phyloP scores from a whole-genome alignment of 2,113 vertebrate species.

The Corythoichthys haematopterus region DNA sequence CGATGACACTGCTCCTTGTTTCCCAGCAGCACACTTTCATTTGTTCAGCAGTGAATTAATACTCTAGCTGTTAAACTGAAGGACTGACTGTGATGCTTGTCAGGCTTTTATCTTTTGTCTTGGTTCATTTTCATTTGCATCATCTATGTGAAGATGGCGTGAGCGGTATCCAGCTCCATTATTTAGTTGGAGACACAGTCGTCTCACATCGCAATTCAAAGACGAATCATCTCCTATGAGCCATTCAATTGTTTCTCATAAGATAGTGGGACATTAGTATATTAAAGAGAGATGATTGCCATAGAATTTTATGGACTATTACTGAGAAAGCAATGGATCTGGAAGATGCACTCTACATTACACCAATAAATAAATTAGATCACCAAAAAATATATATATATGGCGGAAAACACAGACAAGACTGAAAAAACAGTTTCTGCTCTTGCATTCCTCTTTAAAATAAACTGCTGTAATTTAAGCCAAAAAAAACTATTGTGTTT shows the following conservation, averaged over 20 bases:
- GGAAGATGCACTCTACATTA: slow-evolving; percentile 34
- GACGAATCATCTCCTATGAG: slow-evolving; percentile 52
- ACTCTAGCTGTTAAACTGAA: slow-evolving; percentile 69
- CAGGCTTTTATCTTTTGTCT: slow-evolving; percentile 66
- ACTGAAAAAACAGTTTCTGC: not conserved
- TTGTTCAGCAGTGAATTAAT: slow-evolving; percentile 57
- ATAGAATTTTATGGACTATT: slow-evolving; percentile 61
- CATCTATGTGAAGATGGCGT: slow-evolving; percentile 35
- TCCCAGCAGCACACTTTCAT: slow-evolving; percentile 58
- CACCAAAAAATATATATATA: not conserved
- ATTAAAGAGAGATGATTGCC: slow-evolving; percentile 60
- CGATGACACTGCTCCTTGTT: slow-evolving; percentile 46
- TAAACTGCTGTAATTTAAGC: too few relatives aligned
- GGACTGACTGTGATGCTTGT: slow-evolving; percentile 60
- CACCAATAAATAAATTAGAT: slow-evolving; percentile 8
- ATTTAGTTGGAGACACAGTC: slow-evolving; percentile 41
- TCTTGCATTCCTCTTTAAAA: slow-evolving; percentile 2
- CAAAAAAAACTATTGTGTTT: too few relatives aligned
- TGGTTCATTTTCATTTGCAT: slow-evolving; percentile 68
- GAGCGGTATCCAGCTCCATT: slow-evolving; percentile 42
- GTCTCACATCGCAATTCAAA: slow-evolving; percentile 39
- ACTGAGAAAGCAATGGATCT: slow-evolving; percentile 40
- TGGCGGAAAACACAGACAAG: too few relatives aligned
- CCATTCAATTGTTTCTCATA: slow-evolving; percentile 57
- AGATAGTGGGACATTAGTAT: slow-evolving; percentile 54